A percentile compares a stretch with the other conserved stretches of the same genome.
phyloP scores from a whole-genome alignment of 1,140 invertebrate species.

The Cardiocondyla obscurior region DNA sequence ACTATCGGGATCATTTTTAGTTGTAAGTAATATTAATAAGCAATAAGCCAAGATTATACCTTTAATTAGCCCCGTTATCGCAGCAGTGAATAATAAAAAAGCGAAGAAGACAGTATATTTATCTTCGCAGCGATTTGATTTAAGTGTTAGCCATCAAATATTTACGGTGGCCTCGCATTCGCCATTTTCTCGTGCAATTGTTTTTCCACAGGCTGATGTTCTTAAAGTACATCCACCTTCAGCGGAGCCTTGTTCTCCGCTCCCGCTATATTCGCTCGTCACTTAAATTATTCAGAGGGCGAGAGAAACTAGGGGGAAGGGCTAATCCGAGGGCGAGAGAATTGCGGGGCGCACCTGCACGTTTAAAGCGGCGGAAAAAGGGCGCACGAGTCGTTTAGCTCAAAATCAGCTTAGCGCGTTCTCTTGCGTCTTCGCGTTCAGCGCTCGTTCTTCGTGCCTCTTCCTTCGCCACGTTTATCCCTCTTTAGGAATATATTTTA shows the following conservation, averaged over 20 bases:
- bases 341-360: slow-evolving; percentile 22
- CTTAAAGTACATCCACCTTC: slow-evolving; percentile 11
- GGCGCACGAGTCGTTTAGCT: slow-evolving; percentile 42
- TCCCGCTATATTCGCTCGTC: not conserved
- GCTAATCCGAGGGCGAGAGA: slow-evolving; percentile 32
- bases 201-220: not conserved
- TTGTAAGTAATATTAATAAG: not conserved
- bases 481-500: slow-evolving; percentile 44
- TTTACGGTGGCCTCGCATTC: slow-evolving; percentile 6
- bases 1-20: not conserved
- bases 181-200: not conserved
- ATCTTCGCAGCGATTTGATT: not conserved
- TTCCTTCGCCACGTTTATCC: not conserved
- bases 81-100: not conserved
- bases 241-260: not conserved
- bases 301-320: not conserved
- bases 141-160: slow-evolving; percentile 29
- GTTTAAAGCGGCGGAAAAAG: slow-evolving; percentile 37
- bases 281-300: slow-evolving; percentile 63
- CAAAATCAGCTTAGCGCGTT: slow-evolving; percentile 63
- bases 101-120: not conserved
- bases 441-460: no score
- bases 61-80: not conserved
- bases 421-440: slow-evolving; percentile 16
- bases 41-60: not conserved